phyloP scores from a whole-genome alignment of 2,113 vertebrate genomes.

The Macaca mulatta region DNA sequence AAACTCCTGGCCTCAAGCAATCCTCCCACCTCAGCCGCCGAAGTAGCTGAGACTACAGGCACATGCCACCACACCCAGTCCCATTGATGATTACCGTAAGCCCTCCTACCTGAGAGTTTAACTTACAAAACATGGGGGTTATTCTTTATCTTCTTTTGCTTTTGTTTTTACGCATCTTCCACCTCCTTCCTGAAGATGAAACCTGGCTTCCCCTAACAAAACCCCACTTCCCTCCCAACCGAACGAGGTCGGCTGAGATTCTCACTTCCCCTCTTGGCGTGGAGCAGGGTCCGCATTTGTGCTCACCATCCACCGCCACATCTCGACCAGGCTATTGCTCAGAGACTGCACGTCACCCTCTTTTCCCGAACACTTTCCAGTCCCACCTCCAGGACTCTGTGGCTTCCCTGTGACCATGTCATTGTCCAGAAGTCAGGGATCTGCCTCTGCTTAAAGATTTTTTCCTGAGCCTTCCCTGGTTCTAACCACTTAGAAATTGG shows the following conservation, averaged over 20 bases:
- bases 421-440: not conserved
- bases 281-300: not conserved
- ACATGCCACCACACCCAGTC: no score
- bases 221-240: not conserved
- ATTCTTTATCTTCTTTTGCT: not conserved
- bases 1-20: no score
- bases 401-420: not conserved
- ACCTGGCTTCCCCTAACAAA: slow-evolving; percentile 16
- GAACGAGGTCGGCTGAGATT: not conserved
- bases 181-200: not conserved
- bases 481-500: not conserved
- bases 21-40: no score
- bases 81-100: no score
- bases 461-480: not conserved
- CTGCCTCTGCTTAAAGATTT: not conserved
- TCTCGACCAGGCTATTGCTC: not conserved
- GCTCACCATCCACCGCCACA: not conserved
- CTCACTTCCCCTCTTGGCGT: slow-evolving; percentile 38
- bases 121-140: not conserved
- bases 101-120: not conserved
- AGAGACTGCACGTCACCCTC: not conserved
- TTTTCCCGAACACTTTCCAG: not conserved
- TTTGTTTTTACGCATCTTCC: not conserved
- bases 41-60: no score
- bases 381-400: not conserved